phyloP scores from a whole-genome alignment of 2,888 invertebrate genomes.

The Octodonta nipae region DNA sequence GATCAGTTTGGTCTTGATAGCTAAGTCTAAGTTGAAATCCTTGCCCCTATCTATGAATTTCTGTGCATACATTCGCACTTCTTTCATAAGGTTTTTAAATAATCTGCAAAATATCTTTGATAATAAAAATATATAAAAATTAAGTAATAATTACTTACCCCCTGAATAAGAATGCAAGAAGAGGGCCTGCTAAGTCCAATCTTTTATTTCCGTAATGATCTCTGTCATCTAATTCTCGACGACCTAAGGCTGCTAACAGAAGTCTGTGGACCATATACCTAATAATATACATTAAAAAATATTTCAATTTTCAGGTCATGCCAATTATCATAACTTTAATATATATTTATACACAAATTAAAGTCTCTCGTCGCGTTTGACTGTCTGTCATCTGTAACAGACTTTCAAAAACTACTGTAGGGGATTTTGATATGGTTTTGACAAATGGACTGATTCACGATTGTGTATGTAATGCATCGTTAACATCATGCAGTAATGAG shows the following conservation, averaged over 20 bases:
- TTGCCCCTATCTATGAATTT: constrained; percentile 98
- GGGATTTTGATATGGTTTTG: too few species aligned
- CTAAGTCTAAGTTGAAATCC: constrained; percentile 93
- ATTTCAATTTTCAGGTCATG: too few species aligned
- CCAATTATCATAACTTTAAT: too few species aligned
- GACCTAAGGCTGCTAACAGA: constrained; percentile 80
- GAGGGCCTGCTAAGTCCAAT: constrained; percentile 91
- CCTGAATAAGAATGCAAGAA: constrained; percentile 91
- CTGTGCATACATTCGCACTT: constrained; percentile 95
- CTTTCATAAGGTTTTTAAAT: constrained; percentile 91
- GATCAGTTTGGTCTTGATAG: constrained; percentile 93
- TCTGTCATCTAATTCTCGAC: constrained; percentile 95
- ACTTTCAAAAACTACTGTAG: too few species aligned
- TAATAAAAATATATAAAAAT: too few species aligned
- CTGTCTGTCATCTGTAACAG: too few species aligned
- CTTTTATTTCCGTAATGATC: constrained; percentile 99
- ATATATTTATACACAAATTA: too few species aligned
- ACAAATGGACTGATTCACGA: too few species aligned
- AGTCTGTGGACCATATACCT: constrained; percentile 97
- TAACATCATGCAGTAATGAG: too few species aligned
- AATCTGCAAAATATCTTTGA: constrained; percentile 46
- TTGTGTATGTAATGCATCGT: too few species aligned
- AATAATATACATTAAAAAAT: too few species aligned
- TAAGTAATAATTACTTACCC: constrained; percentile 50
- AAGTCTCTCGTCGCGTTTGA: too few species aligned